Evolutionary conservation across 1,140 invertebrate species (phyloP).

Genomic region (Gyrodactylus bullatarudis): DNA sequence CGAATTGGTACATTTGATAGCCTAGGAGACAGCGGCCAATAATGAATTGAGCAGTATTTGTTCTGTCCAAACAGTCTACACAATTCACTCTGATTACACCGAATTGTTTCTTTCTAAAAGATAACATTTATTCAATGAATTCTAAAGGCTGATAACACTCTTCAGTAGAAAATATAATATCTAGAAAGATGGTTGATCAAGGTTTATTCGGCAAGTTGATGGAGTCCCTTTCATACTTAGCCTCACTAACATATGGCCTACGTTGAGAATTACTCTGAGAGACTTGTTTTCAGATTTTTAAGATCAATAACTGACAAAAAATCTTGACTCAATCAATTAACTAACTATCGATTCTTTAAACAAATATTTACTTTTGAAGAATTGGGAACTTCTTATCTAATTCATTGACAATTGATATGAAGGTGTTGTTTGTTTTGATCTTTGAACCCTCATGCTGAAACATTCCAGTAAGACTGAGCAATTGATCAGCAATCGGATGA

Average conservation of each 20-base stretch:
- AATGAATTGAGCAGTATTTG: conserved; percentile 96
- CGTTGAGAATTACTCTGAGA: too few species aligned
- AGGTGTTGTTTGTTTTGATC: not conserved
- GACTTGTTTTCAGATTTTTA: too few species aligned
- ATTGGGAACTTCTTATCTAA: not conserved
- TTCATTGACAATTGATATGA: not conserved
- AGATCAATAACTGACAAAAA: too few species aligned
- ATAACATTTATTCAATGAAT: not conserved
- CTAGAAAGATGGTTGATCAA: too few species aligned
- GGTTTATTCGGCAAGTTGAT: too few species aligned
- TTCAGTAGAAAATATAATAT: too few species aligned
- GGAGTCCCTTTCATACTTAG: too few species aligned
- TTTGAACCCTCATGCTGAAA: not conserved
- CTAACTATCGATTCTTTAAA: too few species aligned
- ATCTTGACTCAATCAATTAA: too few species aligned
- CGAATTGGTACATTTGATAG: conserved; percentile 48
- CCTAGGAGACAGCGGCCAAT: conserved; percentile 73
- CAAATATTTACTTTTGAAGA: too few species aligned
- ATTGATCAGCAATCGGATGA: not conserved
- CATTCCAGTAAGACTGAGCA: not conserved
- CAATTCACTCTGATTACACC: conserved; percentile 86
- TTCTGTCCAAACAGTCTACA: conserved; percentile 88
- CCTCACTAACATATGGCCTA: too few species aligned
- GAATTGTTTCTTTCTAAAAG: conserved; percentile 27
- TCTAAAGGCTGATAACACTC: too few species aligned